Conservation (phyloP, 2,888 invertebrate species). For the Cryptocephalus moraei region DNA sequence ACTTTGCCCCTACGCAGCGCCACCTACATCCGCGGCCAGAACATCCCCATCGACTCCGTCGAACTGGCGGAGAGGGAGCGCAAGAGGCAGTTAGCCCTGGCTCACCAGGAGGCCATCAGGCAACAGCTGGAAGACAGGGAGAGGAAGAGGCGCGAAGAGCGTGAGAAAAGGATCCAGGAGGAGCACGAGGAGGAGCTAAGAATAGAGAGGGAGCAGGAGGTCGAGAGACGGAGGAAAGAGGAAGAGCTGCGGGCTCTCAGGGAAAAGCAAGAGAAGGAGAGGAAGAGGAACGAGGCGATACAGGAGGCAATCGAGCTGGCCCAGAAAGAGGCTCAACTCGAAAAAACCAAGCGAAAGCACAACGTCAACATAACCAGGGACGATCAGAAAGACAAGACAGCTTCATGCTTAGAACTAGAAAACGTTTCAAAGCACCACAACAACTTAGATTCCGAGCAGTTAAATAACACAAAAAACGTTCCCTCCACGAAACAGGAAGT, state of each 20-base stretch:
- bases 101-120: constrained; percentile 77
- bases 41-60: constrained; percentile 70
- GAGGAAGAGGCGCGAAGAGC: constrained; percentile 62
- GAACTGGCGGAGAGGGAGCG: constrained; percentile 72
- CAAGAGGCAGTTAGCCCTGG: constrained; percentile 71
- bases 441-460: constrained; percentile 6
- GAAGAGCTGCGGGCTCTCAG: constrained; percentile 56
- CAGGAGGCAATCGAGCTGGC: constrained; percentile 67
- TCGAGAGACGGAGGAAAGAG: constrained; percentile 57
- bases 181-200: constrained; percentile 74
- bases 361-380: constrained; percentile 13
- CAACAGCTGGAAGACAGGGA: constrained; percentile 79
- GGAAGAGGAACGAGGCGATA: constrained; percentile 63
- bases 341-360: constrained; percentile 24
- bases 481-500: constrained; percentile 1
- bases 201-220: constrained; percentile 62
- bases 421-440: constrained; percentile 6
- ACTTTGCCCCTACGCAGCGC: constrained; percentile 23
- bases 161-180: constrained; percentile 60
- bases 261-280: constrained; percentile 62
- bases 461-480: constrained; percentile 14
- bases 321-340: constrained; percentile 52
- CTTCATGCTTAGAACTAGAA: constrained; percentile 4
- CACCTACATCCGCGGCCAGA: constrained; percentile 75
- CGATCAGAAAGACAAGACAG: constrained; percentile 29